Conservation (phyloP, 1,140 invertebrate species). For the Carposina sasakii region DNA sequence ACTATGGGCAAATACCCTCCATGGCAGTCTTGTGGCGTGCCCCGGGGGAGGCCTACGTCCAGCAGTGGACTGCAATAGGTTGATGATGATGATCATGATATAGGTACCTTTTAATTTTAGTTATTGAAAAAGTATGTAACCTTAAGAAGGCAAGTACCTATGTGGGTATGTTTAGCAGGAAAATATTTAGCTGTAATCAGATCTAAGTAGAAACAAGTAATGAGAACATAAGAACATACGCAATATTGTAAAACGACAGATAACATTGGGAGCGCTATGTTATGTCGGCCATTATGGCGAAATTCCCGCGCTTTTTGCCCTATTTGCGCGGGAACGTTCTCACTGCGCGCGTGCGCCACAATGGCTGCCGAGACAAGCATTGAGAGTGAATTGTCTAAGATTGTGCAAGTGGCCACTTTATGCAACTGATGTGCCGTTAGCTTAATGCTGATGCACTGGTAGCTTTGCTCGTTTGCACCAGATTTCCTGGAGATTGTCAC, state of each 20-base stretch:
- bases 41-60: too few relatives aligned
- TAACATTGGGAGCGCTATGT: slow-evolving; percentile 68
- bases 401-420: slow-evolving; percentile 59
- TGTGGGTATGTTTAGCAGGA: too few relatives aligned
- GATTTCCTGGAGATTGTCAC: neutral
- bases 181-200: slow-evolving; percentile 18
- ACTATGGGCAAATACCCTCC: too few relatives aligned
- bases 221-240: slow-evolving; percentile 53
- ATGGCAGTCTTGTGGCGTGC: too few relatives aligned
- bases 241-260: slow-evolving; percentile 56
- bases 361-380: slow-evolving; percentile 45
- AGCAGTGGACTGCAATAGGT: too few relatives aligned
- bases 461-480: slow-evolving; percentile 23
- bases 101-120: too few relatives aligned
- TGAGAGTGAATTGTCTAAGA: slow-evolving; percentile 58
- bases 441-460: slow-evolving; percentile 44
- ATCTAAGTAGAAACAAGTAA: slow-evolving; percentile 38
- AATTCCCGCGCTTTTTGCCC: slow-evolving; percentile 68
- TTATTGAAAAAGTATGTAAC: too few relatives aligned
- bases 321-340: slow-evolving; percentile 68
- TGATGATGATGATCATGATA: too few relatives aligned
- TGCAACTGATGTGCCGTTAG: slow-evolving; percentile 65
- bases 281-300: slow-evolving; percentile 56
- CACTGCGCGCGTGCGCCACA: slow-evolving; percentile 65
- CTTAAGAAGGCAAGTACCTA: too few relatives aligned